Conservation (phyloP, 2,113 vertebrate genomes). For the Setophaga kirtlandii region DNA sequence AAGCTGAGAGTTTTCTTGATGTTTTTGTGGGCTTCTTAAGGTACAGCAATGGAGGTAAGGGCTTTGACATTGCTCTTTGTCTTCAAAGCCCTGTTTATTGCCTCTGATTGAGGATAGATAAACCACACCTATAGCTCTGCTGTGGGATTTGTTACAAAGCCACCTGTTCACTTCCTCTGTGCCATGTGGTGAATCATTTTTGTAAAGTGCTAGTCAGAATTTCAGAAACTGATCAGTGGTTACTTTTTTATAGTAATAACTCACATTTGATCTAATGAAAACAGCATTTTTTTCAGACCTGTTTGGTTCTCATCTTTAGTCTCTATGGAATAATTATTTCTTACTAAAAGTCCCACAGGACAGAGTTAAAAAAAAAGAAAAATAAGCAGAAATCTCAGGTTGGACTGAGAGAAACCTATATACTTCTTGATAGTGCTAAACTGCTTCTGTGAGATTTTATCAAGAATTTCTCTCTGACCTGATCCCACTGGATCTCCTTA, state of each 20-base stretch:
- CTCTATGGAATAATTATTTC: not conserved
- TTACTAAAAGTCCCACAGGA: not conserved
- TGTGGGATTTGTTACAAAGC: not conserved
- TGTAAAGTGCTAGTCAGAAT: not conserved
- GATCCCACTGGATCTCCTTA: not conserved
- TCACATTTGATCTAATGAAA: not conserved
- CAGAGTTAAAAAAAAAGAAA: not conserved
- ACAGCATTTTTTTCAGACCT: not conserved
- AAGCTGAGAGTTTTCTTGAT: not conserved
- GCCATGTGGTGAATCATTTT: not conserved
- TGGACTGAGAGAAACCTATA: not conserved
- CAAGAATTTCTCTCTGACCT: not conserved
- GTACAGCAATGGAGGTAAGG: not conserved
- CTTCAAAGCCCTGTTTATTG: not conserved
- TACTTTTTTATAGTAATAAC: not conserved
- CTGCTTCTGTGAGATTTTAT: not conserved
- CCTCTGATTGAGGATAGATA: not conserved
- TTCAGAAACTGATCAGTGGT: not conserved
- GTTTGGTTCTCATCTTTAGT: not conserved
- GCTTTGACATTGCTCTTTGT: not conserved
- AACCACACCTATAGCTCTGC: not conserved
- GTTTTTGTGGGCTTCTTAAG: not conserved
- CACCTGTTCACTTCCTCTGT: slow-evolving; percentile 10
- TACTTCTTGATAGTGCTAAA: not conserved
- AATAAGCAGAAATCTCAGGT: not conserved